Evolutionary conservation across 2,888 invertebrate genomes (phyloP), one percentile per base, ranked within the genome.

Genomic region (Kryphioiulus occultus): DNA sequence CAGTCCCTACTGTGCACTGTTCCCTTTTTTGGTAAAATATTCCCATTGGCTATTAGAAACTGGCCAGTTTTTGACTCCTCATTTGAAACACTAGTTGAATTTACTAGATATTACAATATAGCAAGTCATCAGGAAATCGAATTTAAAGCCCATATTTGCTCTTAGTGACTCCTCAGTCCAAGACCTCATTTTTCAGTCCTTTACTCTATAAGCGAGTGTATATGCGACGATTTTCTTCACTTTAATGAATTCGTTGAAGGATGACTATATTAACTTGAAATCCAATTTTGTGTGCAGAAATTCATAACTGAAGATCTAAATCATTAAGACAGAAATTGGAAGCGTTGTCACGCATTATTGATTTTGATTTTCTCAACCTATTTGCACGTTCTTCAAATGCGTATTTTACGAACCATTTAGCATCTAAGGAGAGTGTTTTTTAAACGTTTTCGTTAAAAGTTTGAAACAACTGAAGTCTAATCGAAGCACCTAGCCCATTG

Each of bases 311-410:
- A 78, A 78, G 78, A 78, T 78, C 30, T 78, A 78, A 78, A 78
- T 78, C 78, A 78, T 78, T 78, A 78, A 78, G 78, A 30, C 30
- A 78, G 78, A 78, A 78, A 78, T 78, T 78, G 78, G 15, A 30
- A 30, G 30, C 78, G 78, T 78, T 78, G 78, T 78, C 78, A 78
- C 5, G 78, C 78, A 78, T 78, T 78, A 78, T 78, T 78, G 78
- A 78, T 78, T 78, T 78, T 78, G 7, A 78, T 26, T 78, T 30
- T 15, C 30, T 78, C 26, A 78, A 30, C 30, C 78, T 78, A 78
- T 78, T 78, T 78, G 78, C 26, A 30, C 78, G 78, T 30, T 30
- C 78, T 12, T 78, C 78, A 78, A 78, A 26, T 30, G 78, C 78
- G 30, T 30, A 78, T 26, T 78, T 78, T 78, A 15, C 22, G 30